A percentile compares a stretch with the other conserved stretches of the same genome.
Evolutionary conservation across 1,140 invertebrate genomes (phyloP).

Genomic region (Trinorchestia longiramus): DNA sequence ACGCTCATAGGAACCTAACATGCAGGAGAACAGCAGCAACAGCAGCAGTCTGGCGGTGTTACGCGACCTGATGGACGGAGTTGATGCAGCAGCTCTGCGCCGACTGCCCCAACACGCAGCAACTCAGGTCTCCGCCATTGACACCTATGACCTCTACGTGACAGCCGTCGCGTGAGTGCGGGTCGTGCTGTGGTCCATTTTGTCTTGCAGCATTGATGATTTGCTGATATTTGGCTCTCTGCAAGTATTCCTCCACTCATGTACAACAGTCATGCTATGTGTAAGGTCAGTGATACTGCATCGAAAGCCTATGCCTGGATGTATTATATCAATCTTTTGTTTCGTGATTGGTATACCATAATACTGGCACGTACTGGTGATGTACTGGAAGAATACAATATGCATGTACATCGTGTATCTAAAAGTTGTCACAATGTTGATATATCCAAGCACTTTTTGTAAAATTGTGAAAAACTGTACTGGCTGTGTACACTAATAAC

Average conservation of each 20-base stretch:
- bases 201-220: not conserved
- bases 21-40: not conserved
- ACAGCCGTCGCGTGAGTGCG: constrained; percentile 59
- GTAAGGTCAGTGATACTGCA: too few relatives aligned
- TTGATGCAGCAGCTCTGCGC: not conserved
- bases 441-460: not conserved
- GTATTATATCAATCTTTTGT: too few relatives aligned
- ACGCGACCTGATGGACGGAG: constrained; percentile 25
- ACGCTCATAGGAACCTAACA: not conserved
- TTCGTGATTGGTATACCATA: not conserved
- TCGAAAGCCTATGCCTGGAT: too few relatives aligned
- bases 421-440: not conserved
- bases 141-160: constrained; percentile 64
- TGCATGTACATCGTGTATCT: not conserved
- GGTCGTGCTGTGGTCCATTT: not conserved
- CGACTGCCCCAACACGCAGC: constrained; percentile 48
- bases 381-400: too few relatives aligned
- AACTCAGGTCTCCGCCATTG: constrained; percentile 61
- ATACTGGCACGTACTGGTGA: not conserved
- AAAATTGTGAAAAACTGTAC: not conserved
- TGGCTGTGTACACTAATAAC: not conserved
- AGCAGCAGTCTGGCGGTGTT: not conserved
- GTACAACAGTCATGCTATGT: too few relatives aligned
- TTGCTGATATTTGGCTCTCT: not conserved
- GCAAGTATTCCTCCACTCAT: too few relatives aligned